phyloP scores from a whole-genome alignment of 2,113 vertebrate species.

The Thomomys bottae region DNA sequence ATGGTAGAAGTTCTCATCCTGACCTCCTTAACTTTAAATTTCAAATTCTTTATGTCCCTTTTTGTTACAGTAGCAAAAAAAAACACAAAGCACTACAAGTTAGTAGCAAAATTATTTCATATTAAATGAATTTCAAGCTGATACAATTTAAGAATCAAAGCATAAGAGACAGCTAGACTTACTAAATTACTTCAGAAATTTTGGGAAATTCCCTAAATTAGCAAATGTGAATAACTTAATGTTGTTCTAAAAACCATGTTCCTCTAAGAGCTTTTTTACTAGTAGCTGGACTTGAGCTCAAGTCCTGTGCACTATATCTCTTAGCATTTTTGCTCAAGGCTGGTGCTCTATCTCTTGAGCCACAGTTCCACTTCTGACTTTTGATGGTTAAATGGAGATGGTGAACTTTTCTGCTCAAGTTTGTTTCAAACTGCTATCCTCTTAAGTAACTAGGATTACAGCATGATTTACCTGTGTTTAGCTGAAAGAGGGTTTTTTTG shows the following conservation, averaged over 20 bases:
- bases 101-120: slow-evolving; percentile 38
- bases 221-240: slow-evolving; percentile 6
- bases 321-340: neutral
- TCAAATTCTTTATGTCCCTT: slow-evolving; percentile 38
- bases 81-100: slow-evolving; percentile 30
- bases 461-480: too few relatives aligned
- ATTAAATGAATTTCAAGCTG: slow-evolving; percentile 20
- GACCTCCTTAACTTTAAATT: slow-evolving; percentile 31
- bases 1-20: neutral
- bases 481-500: too few relatives aligned
- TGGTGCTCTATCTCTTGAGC: neutral
- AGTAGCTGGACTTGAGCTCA: neutral
- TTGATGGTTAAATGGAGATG: too few relatives aligned
- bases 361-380: neutral
- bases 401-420: too few relatives aligned
- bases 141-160: slow-evolving; percentile 27
- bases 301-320: neutral
- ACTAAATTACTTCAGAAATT: slow-evolving; percentile 10
- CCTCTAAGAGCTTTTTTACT: too few relatives aligned
- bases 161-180: slow-evolving; percentile 20
- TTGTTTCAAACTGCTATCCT: too few relatives aligned
- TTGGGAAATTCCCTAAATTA: slow-evolving; percentile 31
- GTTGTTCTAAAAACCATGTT: neutral
- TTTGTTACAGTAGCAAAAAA: slow-evolving; percentile 7
- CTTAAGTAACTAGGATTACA: too few relatives aligned